Conservation (phyloP, 2,888 invertebrate genomes). For the Hypercompe scribonia region DNA sequence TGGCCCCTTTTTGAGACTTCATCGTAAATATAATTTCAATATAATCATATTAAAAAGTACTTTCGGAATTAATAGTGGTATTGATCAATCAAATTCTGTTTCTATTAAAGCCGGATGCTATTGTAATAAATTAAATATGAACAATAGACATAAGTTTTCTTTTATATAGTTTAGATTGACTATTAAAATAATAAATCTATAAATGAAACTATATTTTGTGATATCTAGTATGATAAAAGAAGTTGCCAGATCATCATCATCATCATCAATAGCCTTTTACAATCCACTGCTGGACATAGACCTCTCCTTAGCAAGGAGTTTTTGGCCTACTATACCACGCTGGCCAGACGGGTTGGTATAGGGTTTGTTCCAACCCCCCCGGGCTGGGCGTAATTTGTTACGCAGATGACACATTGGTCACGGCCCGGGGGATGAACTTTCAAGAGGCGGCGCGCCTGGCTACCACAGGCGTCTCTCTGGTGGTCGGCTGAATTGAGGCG, state of each 20-base stretch:
- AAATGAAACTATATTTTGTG: neutral
- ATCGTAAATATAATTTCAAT: slow-evolving; percentile 18
- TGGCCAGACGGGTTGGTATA: no score
- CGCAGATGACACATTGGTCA: no score
- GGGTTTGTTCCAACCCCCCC: no score
- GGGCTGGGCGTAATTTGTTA: no score
- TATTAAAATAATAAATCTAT: neutral
- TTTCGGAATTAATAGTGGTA: neutral
- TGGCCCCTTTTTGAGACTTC: slow-evolving; percentile 40
- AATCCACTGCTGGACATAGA: no score
- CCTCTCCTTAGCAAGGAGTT: no score
- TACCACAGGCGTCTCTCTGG: no score
- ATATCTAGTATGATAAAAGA: neutral
- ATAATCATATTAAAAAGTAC: slow-evolving; percentile 1
- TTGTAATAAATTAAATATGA: neutral
- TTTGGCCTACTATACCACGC: no score
- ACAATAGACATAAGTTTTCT: neutral
- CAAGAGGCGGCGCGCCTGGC: no score
- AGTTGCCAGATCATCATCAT: neutral
- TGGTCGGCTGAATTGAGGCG: no score
- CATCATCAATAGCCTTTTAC: no score
- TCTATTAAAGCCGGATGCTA: neutral
- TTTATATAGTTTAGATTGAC: neutral
- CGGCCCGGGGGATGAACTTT: no score
- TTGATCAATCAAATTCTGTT: neutral